Evolutionary conservation across 2,888 invertebrate species (phyloP), one percentile per base, ranked within the genome.

Genomic region (Sarcophaga rosellei): DNA sequence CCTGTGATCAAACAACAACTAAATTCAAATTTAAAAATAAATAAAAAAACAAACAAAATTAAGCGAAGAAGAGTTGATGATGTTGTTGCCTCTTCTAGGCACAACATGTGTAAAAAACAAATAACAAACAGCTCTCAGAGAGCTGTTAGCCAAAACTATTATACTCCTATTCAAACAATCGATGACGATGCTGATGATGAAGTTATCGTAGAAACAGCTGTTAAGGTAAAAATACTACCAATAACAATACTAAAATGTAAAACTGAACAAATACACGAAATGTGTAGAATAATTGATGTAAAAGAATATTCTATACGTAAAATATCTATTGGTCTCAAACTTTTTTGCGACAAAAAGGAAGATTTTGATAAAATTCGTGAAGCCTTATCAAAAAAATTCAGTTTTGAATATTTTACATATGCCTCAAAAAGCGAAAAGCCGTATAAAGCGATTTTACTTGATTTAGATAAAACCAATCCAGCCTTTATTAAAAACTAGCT

Each of bases 181-280:
- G 25, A 25, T 25, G 25, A 25, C 25, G 25, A 5, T 25, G 25
- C 25, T 25, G 25, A 25, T 25, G 25, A 25, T 25, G 25, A 25
- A 35, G 35, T 35, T 35, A 35, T 35, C 35, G 35, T 15, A 47
- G 3, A 47, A 47, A 11, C 47, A 47, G 15, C 47, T 15, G 47
- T 47, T 47, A 47, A 47, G 12, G 47, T 62, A 8, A 20, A 23
- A 4, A 59, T 70, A n/a, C 72, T 61, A 35, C 72, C 72, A 17
- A 72, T 72, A 44, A 72, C 72, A 25, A 44, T 72, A 3, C n/a
- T 72, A 59, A 72, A 72, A 59, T 59, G 72, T 20, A 72, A 57
- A 35, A 57, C 59, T 6, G 72, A 72, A 8, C 59, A 61, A n/a
- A 12, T 72, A 47, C 72, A 72, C 11, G 72, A 72, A 72, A 57